These are phyloP conservation scores for Cheilosia impressa DNA, from an alignment of 2,888 invertebrate species.

Conservation along the genomic window DNA sequence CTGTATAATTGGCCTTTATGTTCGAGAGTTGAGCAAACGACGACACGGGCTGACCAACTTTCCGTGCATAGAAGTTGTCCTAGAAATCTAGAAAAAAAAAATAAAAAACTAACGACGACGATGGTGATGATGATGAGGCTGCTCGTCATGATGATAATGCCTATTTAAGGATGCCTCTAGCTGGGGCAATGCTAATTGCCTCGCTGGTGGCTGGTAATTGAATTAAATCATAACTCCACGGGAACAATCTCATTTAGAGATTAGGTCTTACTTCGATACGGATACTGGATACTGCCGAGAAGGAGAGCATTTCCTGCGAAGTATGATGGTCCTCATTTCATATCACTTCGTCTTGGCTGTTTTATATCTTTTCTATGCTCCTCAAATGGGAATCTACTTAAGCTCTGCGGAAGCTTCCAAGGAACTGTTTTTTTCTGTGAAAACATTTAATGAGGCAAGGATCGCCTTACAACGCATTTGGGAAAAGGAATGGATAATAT, in stretches of 20 bases:
- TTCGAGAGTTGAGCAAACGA: conserved; percentile 27
- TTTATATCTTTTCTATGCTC: conserved; percentile 43
- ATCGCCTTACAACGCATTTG: conserved; percentile 69
- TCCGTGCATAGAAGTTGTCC: conserved; percentile 21
- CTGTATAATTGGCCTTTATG: conserved; percentile 59
- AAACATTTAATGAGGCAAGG: conserved; percentile 65
- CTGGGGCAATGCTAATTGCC: conserved; percentile 65
- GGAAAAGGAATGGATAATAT: conserved; percentile 67
- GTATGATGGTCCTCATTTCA: conserved; percentile 30
- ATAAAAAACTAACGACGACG: conserved; percentile 1
- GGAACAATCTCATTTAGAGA: conserved; percentile 62
- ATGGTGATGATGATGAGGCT: conserved; percentile 18
- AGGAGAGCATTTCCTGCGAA: conserved; percentile 4
- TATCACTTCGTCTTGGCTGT: background rate
- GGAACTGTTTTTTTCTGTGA: conserved; percentile 30
- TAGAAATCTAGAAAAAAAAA: conserved; percentile 19
- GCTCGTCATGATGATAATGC: conserved; percentile 27
- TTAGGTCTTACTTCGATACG: conserved; percentile 24
- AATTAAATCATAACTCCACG: conserved; percentile 69
- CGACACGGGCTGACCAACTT: conserved; percentile 33
- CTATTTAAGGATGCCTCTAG: conserved; percentile 9
- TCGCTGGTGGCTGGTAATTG: conserved; percentile 50
- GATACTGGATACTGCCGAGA: too few relatives aligned
- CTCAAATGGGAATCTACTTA: conserved; percentile 63
- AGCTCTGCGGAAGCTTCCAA: conserved; percentile 68